These are phyloP conservation scores for Mizuhopecten yessoensis DNA, from an alignment of 1,140 invertebrate genomes.

Conservation along the genomic window DNA sequence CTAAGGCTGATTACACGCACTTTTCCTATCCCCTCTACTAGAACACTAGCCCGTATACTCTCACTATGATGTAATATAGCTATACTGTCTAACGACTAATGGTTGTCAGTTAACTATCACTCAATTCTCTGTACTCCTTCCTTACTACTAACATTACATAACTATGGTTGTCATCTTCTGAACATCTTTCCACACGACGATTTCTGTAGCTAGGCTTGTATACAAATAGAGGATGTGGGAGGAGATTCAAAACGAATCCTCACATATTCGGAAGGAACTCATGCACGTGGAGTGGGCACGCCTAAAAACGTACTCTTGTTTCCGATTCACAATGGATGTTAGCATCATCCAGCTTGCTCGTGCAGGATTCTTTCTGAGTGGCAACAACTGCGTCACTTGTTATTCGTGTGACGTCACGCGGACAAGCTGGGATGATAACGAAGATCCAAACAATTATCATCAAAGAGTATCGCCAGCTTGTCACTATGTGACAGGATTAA, in stretches of 20 bases:
- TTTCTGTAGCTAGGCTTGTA: too few species aligned
- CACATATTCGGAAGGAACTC: background rate
- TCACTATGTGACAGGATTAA: background rate
- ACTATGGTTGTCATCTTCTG: too few species aligned
- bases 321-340: background rate
- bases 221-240: background rate
- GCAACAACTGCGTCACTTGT: background rate
- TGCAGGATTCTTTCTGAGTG: slow-evolving; percentile 24
- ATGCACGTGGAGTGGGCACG: background rate
- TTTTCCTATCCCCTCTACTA: too few species aligned
- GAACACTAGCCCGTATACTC: too few species aligned
- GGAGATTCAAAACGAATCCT: background rate
- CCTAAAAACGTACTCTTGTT: background rate
- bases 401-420: background rate
- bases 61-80: too few species aligned
- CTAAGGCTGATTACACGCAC: too few species aligned
- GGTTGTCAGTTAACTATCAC: too few species aligned
- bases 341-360: background rate
- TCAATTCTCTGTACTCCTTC: too few species aligned
- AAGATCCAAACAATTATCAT: background rate
- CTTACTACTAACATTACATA: too few species aligned
- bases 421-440: background rate
- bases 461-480: background rate
- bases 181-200: too few species aligned
- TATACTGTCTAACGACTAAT: too few species aligned